Evolutionary conservation across 92 coral and sea anemone species (phyloP), one percentile per base, ranked within the genome.

Genomic region (Muricea muricata): DNA sequence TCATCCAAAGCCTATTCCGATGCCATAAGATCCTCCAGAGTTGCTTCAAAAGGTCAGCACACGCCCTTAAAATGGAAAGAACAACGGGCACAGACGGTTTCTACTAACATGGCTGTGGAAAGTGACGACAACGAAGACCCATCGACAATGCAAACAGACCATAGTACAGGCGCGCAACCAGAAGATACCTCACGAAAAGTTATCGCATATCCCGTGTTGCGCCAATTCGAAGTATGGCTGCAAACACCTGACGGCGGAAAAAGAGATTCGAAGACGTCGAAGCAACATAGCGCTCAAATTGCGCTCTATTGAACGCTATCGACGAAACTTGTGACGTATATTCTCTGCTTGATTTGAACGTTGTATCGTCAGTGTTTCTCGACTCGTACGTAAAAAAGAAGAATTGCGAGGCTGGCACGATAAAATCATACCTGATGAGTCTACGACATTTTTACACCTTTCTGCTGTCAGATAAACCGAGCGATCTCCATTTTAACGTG

Each of bases 371-470:
- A 10, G 75, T 32, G n/a, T 69, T 69, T 30, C 45, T 69, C 1
- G 35, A 69, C 12, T 46, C 4, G 75, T 69, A 69, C 10, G 46
- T 69, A 48, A 69, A 69, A 23, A 48, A 69, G 8, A 69, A 69
- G 23, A 1, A 67, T 37, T 87, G 73, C 63, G 72, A 75, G 26
- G 82, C 93, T 9, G 73, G 73, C 20, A 90, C 93, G 24, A 83
- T 87, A 20, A 87, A 90, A 69, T 65, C 89, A 47, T 87, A 90
- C 65, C 60, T 91, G 31, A 85, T 88, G 92, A 91, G 92, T 69
- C 81, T 91, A 26, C 80, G 79, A 39, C 90, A 88, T 55, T 88
- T 78, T 45, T 88, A 71, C 55, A 66, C 90, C 37, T 91, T 79
- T 71, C 54, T 75, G 26, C 23, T 91, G 11, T 71, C 87, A 26